Conservation (phyloP, 2,797 vertebrate species). For the Coranthus polyacanthus region DNA sequence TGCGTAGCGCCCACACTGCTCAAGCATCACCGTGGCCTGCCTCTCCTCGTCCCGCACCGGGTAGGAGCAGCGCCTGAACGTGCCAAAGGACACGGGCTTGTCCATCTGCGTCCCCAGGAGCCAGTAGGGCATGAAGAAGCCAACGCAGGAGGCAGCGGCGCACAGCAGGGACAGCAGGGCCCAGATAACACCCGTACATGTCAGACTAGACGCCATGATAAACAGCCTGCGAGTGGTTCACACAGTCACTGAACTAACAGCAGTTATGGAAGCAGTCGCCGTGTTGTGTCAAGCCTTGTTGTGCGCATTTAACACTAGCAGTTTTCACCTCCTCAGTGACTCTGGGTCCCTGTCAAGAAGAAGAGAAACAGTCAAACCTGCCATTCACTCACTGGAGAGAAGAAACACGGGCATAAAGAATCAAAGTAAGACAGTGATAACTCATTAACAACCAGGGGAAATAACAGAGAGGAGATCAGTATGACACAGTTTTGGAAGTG, state of each 20-base stretch:
- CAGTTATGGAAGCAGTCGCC: conserved; percentile 61
- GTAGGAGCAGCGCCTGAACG: conserved; percentile 96
- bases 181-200: conserved; percentile 91
- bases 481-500: too few relatives aligned
- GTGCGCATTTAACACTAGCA: conserved; percentile 66
- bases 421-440: background rate
- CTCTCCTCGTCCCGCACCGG: conserved; percentile 92
- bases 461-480: too few relatives aligned
- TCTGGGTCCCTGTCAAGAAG: conserved; percentile 72
- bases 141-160: conserved; percentile 92
- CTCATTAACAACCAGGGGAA: conserved; percentile 7
- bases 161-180: conserved; percentile 94
- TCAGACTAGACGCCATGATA: conserved; percentile 94
- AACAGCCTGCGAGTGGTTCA: conserved; percentile 45
- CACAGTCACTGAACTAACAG: conserved; percentile 62
- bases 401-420: too few relatives aligned
- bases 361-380: conserved; percentile 44
- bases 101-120: conserved; percentile 94
- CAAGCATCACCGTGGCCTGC: conserved; percentile 95
- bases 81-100: conserved; percentile 95
- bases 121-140: conserved; percentile 99
- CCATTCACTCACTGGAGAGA: too few relatives aligned
- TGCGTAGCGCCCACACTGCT: conserved; percentile 97
- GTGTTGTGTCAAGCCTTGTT: conserved; percentile 52
- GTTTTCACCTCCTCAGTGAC: conserved; percentile 75